phyloP scores from a whole-genome alignment of 2,888 invertebrate species.

The Thumatha senex region DNA sequence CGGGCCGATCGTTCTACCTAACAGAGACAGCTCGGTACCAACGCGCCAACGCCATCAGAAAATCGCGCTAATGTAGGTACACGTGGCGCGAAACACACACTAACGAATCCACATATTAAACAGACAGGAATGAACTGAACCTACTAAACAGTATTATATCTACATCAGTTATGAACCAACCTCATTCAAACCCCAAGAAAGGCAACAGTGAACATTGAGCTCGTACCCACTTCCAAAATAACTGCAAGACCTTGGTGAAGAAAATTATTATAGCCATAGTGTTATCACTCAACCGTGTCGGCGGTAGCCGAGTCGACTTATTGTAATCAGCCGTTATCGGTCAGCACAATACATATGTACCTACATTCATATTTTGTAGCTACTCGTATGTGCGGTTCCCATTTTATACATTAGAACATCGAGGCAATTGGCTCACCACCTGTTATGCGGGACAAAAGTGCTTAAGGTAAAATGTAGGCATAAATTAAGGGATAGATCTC shows the following conservation, averaged over 20 bases:
- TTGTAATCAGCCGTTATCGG: conserved; percentile 21
- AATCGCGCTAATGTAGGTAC: neutral
- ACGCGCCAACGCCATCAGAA: neutral
- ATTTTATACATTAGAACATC: too few species aligned
- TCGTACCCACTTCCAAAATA: conserved; percentile 2
- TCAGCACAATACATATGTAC: neutral
- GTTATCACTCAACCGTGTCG: conserved; percentile 3
- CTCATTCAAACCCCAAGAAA: neutral
- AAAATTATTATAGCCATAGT: neutral
- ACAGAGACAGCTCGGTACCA: conserved; percentile 27
- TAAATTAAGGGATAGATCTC: too few species aligned
- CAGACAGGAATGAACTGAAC: too few species aligned
- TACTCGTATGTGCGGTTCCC: neutral
- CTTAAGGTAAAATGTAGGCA: too few species aligned
- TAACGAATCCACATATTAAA: too few species aligned
- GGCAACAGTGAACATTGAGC: neutral
- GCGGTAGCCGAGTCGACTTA: conserved; percentile 13
- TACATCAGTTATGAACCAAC: too few species aligned
- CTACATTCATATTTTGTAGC: neutral
- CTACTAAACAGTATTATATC: too few species aligned
- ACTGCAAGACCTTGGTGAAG: neutral
- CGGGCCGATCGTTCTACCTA: conserved; percentile 27
- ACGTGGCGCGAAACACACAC: conserved; percentile 5
- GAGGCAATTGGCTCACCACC: too few species aligned
- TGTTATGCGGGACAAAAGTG: too few species aligned